A percentile compares a stretch with the other conserved stretches of the same genome.
Conservation (phyloP, 2,797 vertebrate species). For the Chiloscyllium punctatum region DNA sequence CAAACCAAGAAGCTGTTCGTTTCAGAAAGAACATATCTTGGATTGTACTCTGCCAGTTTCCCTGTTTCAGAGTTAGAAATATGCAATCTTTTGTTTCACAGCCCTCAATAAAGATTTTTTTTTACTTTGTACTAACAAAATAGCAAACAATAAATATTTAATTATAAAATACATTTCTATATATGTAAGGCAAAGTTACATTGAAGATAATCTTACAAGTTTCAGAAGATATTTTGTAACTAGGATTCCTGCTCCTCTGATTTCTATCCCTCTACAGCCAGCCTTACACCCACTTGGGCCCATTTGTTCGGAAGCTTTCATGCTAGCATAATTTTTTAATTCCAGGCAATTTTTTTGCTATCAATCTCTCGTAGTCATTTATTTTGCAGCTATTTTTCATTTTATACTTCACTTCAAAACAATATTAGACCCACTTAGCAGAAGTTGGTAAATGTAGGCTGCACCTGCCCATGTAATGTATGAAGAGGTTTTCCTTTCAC, state of each 20-base stretch:
- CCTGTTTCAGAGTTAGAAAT: neutral
- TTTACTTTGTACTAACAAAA: neutral
- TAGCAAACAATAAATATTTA: neutral
- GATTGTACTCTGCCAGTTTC: neutral
- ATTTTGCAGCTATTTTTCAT: slow-evolving; percentile 9
- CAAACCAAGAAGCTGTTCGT: neutral
- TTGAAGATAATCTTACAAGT: neutral
- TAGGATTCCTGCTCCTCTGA: neutral
- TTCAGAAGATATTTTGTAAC: neutral
- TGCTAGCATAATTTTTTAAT: slow-evolving; percentile 30
- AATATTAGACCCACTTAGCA: neutral
- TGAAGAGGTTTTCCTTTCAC: neutral
- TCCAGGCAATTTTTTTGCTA: slow-evolving; percentile 11
- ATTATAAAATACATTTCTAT: neutral
- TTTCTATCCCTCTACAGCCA: neutral
- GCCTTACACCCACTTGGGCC: neutral
- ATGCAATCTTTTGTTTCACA: neutral
- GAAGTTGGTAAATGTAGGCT: neutral
- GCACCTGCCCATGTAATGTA: slow-evolving; percentile 18
- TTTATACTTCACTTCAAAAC: slow-evolving; percentile 6
- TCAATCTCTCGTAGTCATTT: slow-evolving; percentile 21
- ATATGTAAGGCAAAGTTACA: no score
- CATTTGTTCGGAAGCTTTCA: neutral
- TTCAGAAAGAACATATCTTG: neutral
- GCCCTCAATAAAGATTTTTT: neutral